Evolutionary conservation across 2,888 invertebrate genomes (phyloP), one percentile per base, ranked within the genome.

Genomic region (Coelopa pilipes): DNA sequence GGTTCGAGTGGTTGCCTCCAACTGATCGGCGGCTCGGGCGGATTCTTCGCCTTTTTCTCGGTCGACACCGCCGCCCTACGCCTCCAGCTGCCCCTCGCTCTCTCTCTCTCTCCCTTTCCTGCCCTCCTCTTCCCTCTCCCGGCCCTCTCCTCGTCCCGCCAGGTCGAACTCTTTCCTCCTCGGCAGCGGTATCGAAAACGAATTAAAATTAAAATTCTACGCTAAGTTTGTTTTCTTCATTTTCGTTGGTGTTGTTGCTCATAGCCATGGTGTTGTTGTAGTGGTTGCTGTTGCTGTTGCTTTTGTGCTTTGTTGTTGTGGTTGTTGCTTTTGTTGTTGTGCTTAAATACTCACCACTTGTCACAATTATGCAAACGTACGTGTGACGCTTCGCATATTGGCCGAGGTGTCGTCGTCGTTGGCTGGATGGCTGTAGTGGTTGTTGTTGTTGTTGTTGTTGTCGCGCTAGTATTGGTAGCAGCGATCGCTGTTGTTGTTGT

Each of bases 31-130:
- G 21, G 59, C n/a, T 24, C 60, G 49, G 13, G 19, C 19, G 60
- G 45, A 46, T 63, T 71, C 63, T 65, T 63, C 71, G 65, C 17
- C 46, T 55, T 53, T 46, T 71, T 71, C 34, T 59, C 34, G 53
- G 21, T 53, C 15, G 13, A 15, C 15, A 15, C n/a, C 13, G 2
- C 24, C 67, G 21, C 34, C n/a, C 24, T 53, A 24, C n/a, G 3
- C 2, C n/a, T 21, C 50, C 34, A 34, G 34, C 34, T n/a, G n/a
- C n/a, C n/a, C n/a, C n/a, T n/a, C 13, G 49, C 13, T 49, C 10
- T 49, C 13, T 11, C 49, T 17, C 66, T 53, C 34, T 45, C 24
- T 53, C n/a, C n/a, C 53, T 9, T 53, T 21, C 50, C 34, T 7
- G 4, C 2, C 7, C 34, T 34, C 34, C 34, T 34, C 34, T 7